These are phyloP conservation scores for Chelon auratus DNA, from an alignment of 2,797 vertebrate species.

Conservation along the genomic window DNA sequence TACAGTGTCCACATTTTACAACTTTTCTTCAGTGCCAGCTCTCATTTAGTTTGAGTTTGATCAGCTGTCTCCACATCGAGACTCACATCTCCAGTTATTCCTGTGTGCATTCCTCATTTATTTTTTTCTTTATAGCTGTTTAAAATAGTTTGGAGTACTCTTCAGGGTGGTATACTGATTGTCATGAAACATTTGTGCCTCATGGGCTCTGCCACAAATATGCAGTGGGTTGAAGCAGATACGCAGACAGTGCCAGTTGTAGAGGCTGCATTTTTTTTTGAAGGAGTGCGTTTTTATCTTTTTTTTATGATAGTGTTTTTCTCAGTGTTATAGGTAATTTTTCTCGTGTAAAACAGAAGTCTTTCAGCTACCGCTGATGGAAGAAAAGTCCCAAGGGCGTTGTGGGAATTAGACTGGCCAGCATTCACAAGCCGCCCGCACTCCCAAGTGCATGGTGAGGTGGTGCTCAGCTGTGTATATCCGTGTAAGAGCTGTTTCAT, in stretches of 20 bases:
- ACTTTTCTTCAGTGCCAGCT: background rate
- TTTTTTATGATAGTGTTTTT: background rate
- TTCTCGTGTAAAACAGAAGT: conserved; percentile 25
- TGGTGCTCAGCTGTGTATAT: conserved; percentile 57
- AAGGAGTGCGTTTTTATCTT: background rate
- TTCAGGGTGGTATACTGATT: conserved; percentile 41
- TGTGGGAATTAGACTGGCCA: conserved; percentile 44
- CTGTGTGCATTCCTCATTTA: conserved; percentile 46
- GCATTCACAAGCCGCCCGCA: conserved; percentile 32
- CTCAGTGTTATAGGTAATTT: background rate
- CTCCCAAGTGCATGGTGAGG: conserved; percentile 49
- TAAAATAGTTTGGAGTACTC: conserved; percentile 43
- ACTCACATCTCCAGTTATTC: conserved; percentile 40
- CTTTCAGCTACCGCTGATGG: conserved; percentile 44
- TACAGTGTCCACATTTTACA: background rate
- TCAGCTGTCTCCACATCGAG: conserved; percentile 8
- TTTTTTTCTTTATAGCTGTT: conserved; percentile 13
- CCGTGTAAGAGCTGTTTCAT: conserved; percentile 47
- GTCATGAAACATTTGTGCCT: conserved; percentile 41
- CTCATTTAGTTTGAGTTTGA: background rate
- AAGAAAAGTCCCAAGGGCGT: conserved; percentile 38
- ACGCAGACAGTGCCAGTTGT: conserved; percentile 1
- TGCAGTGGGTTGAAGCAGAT: conserved; percentile 38
- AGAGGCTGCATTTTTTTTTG: conserved; percentile 5
- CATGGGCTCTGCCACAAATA: conserved; percentile 60